Conservation (phyloP, 2,797 vertebrate species). For the Dryobates pubescens region DNA sequence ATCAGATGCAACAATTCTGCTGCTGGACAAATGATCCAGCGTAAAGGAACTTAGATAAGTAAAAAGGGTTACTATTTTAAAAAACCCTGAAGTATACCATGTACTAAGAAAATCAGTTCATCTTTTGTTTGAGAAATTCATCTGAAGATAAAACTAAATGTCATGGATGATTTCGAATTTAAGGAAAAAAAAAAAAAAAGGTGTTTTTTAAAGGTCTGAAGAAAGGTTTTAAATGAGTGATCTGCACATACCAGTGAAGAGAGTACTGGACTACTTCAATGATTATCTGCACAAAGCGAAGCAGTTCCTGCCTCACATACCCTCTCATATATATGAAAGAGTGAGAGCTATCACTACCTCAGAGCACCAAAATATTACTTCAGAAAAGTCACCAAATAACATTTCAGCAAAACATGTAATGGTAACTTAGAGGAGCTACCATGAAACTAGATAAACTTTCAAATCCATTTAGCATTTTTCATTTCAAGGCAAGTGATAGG, state of each 20-base stretch:
- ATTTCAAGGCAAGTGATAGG: constrained; percentile 41
- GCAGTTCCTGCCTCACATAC: not conserved
- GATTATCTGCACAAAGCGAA: not conserved
- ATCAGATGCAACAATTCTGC: not conserved
- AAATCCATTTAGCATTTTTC: constrained; percentile 57
- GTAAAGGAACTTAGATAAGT: not conserved
- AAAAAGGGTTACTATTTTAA: not conserved
- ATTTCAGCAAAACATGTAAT: not conserved
- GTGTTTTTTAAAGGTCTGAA: not conserved
- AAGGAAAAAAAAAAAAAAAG: not conserved
- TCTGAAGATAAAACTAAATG: not conserved
- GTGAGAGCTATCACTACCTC: not conserved
- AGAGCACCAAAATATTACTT: not conserved
- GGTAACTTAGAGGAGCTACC: constrained; percentile 14
- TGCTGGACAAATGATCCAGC: not conserved
- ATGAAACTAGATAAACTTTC: constrained; percentile 49
- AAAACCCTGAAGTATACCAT: not conserved
- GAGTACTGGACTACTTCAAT: not conserved
- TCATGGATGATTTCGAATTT: not conserved
- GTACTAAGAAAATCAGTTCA: not conserved
- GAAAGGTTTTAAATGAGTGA: not conserved
- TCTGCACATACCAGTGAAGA: not conserved
- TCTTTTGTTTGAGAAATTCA: not conserved
- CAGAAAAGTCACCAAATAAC: constrained; percentile 17
- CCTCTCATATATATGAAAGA: not conserved